Evolutionary conservation across 1,140 invertebrate genomes (phyloP).

Genomic region (Aphis craccivora): DNA sequence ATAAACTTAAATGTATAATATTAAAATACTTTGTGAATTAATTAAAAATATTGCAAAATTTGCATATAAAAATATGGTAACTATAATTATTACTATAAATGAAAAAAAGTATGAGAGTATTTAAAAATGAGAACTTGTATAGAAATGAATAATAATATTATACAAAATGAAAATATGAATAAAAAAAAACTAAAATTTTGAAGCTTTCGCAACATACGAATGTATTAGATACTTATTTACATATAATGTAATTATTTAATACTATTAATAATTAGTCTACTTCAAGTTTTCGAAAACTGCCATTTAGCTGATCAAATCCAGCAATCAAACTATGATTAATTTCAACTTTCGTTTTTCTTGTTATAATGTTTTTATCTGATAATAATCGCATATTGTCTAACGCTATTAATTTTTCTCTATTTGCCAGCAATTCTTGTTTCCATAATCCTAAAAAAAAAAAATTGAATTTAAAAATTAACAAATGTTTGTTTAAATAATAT

Average conservation of each 20-base stretch:
- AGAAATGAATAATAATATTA: not conserved
- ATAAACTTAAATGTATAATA: not conserved
- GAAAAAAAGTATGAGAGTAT: not conserved
- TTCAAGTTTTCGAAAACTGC: constrained; percentile 81
- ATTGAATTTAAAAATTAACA: not conserved
- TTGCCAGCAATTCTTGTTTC: constrained; percentile 72
- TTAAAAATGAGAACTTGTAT: not conserved
- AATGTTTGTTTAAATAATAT: not conserved
- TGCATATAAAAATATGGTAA: not conserved
- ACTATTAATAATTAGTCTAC: constrained; percentile 70
- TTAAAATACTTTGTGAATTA: not conserved
- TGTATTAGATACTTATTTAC: not conserved
- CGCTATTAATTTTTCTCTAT: constrained; percentile 73
- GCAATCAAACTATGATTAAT: constrained; percentile 52
- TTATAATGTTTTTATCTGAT: constrained; percentile 61
- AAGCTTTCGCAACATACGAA: not conserved
- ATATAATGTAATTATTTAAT: not conserved
- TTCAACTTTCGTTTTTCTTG: constrained; percentile 49
- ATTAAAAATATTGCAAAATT: not conserved
- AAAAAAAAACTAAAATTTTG: not conserved
- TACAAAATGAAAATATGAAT: not conserved
- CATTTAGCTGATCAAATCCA: constrained; percentile 66
- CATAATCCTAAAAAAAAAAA: constrained; percentile 66
- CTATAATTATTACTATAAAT: not conserved
- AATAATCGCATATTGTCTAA: constrained; percentile 77